A percentile compares a stretch with the other conserved stretches of the same genome.
Conservation (phyloP, 2,888 invertebrate genomes). For the Cetonia aurata region DNA sequence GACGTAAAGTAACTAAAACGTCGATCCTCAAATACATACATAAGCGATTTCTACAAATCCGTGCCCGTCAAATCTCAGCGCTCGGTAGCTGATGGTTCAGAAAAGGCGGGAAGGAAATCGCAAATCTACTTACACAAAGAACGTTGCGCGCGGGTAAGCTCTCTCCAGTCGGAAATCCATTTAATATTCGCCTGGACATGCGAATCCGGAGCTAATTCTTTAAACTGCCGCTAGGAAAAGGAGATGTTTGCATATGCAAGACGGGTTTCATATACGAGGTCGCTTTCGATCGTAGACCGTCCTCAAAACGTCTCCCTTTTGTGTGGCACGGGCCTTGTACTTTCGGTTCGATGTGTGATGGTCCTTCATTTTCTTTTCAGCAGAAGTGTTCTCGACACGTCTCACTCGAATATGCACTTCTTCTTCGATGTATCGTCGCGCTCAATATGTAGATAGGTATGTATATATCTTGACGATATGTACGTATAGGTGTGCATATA, state of each 20-base stretch:
- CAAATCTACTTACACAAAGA: constrained; percentile 31
- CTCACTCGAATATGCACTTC: constrained; percentile 18
- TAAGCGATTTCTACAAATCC: constrained; percentile 9
- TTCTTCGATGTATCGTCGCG: background rate
- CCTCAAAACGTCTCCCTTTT: constrained; percentile 32
- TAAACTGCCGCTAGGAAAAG: constrained; percentile 19
- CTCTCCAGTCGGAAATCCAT: constrained; percentile 27
- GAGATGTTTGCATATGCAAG: constrained; percentile 26
- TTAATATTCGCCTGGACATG: constrained; percentile 39
- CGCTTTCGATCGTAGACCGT: constrained; percentile 1
- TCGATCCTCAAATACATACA: constrained; percentile 14
- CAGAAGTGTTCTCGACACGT: constrained; percentile 23
- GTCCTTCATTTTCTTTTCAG: constrained; percentile 34
- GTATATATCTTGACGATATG: no score
- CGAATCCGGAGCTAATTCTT: constrained; percentile 38
- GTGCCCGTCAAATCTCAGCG: constrained; percentile 6
- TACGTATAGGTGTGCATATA: no score
- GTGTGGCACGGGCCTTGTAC: constrained; percentile 1
- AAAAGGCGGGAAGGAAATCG: constrained; percentile 5
- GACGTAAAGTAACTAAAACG: constrained; percentile 31
- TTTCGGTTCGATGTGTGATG: background rate
- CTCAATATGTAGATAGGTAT: no score
- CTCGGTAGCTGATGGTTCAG: no score
- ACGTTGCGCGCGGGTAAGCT: background rate
- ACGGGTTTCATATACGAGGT: background rate